Evolutionary conservation across 2,888 invertebrate species (phyloP).

Genomic region (Ommatoiulus sabulosus): DNA sequence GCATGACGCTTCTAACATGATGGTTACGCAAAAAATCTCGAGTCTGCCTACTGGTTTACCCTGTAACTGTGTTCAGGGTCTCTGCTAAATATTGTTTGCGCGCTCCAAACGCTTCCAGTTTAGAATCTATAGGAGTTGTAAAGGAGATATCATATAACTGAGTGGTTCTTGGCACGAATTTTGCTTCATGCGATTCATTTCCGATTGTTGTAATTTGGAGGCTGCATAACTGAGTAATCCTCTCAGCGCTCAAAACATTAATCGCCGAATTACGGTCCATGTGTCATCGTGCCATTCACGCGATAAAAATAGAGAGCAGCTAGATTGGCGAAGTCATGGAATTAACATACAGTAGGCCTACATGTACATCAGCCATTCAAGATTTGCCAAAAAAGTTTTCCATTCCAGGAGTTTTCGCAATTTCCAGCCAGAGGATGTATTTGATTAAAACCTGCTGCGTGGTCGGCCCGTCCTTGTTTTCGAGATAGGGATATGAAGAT

Average conservation of each 20-base stretch:
- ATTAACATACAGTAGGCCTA: too few relatives aligned
- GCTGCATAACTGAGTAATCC: slow-evolving; percentile 13
- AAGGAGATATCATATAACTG: neutral
- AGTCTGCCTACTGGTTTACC: too few relatives aligned
- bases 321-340: neutral
- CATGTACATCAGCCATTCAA: neutral
- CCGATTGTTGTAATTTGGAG: neutral
- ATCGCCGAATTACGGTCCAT: neutral
- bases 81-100: slow-evolving; percentile 35
- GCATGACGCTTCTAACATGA: neutral
- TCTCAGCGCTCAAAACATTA: neutral
- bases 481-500: neutral
- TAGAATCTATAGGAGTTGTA: slow-evolving; percentile 13
- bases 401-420: neutral
- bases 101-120: neutral
- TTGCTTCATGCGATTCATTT: neutral
- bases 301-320: neutral
- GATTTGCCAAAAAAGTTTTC: slow-evolving; percentile 25
- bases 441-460: neutral
- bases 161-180: neutral
- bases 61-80: slow-evolving; percentile 38
- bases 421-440: neutral
- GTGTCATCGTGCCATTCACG: neutral
- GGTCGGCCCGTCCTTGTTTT: slow-evolving; percentile 9
- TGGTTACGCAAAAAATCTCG: too few relatives aligned